Evolutionary conservation across 2,113 vertebrate genomes (phyloP), one percentile per base, ranked within the genome.

Genomic region (Paralichthys olivaceus): DNA sequence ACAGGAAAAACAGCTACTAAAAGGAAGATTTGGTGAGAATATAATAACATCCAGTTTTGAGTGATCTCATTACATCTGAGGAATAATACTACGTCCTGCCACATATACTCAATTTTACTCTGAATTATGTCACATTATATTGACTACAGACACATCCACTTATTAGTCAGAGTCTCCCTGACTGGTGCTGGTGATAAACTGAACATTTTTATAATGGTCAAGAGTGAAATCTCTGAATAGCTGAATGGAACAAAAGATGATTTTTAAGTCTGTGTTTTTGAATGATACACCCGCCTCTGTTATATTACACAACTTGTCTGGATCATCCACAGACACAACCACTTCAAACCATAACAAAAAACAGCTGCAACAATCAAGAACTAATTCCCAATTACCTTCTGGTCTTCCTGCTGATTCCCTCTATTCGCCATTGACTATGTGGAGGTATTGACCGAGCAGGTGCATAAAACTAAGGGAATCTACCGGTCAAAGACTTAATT

Each of bases 301-400:
- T 13, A 25, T 62, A 25, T 22, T 13, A 49, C 14, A 73, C 34
- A 13, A 40, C 32, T 25, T 14, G 25, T 59, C 28, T 29, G 25
- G 23, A 64, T 64, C 60, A 49, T 40, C 66, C 73, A 66, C 32
- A 4, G 5, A 69, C 32, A 4, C 5, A 76, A 45, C 15, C 23
- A 14, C n/a, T 7, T 57, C 8, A 55, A 70, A 20, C 23, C 6
- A 0, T 25, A 49, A 58, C 55, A 54, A 57, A 23, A 51, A 77
- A 65, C 74, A 61, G 40, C 60, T 74, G 58, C 45, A 72, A 81
- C 53, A 26, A 61, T 78, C 26, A 49, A 65, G 8, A 53, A 49
- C 14, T 65, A n/a, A 73, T 75, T 79, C 29, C 53, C 34, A 43
- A 45, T 69, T 53, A 68, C 62, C 58, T 26, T 43, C 34, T 32